Percentiles rank a stretch among this genome's conserved stretches.
Conservation (phyloP, 2,888 invertebrate species). For the Brachynemurus nebulosus region DNA sequence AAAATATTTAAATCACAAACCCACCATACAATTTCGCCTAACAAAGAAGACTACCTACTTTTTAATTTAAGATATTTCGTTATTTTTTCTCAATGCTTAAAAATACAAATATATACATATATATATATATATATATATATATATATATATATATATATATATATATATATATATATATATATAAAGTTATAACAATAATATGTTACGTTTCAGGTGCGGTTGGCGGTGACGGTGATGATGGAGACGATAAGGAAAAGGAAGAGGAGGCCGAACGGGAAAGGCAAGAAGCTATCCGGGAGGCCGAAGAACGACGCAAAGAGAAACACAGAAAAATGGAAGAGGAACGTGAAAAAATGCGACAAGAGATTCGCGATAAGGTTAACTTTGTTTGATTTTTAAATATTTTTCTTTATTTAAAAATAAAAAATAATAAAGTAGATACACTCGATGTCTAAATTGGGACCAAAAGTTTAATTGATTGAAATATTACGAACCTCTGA, state of each 20-base stretch:
- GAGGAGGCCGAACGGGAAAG: slow-evolving; percentile 97
- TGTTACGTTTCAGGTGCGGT: slow-evolving; percentile 56
- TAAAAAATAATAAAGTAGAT: too few species aligned
- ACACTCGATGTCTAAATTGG: too few species aligned
- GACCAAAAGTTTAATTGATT: too few species aligned
- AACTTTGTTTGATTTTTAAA: too few species aligned
- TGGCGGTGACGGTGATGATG: slow-evolving; percentile 80
- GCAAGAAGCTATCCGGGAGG: slow-evolving; percentile 93
- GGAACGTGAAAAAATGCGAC: slow-evolving; percentile 97
- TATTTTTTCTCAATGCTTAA: background rate
- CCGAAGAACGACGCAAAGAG: slow-evolving; percentile 96
- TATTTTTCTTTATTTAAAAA: too few species aligned
- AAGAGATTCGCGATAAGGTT: slow-evolving; percentile 99
- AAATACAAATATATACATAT: background rate
- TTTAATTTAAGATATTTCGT: too few species aligned
- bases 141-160: background rate
- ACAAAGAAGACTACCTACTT: too few species aligned
- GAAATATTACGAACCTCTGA: too few species aligned
- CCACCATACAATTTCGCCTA: too few species aligned
- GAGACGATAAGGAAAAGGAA: slow-evolving; percentile 94
- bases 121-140: background rate
- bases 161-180: background rate
- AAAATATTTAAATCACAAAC: too few species aligned
- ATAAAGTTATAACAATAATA: too few species aligned
- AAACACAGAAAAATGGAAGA: slow-evolving; percentile 99